A percentile compares a stretch with the other conserved stretches of the same genome.
Evolutionary conservation across 2,113 vertebrate species (phyloP).

Genomic region (Pimephales promelas): DNA sequence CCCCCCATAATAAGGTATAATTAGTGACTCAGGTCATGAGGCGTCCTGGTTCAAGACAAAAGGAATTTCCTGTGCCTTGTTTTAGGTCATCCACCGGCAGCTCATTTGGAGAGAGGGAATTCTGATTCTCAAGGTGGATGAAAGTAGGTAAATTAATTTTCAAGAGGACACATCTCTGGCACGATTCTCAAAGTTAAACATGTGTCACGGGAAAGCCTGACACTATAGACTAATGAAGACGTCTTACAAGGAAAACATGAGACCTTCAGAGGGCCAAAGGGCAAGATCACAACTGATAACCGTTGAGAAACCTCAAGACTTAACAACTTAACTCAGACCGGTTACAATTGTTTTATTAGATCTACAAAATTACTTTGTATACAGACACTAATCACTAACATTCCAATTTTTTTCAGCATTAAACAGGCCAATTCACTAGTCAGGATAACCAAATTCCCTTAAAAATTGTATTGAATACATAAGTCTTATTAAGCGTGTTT

Average conservation of each 20-base stretch:
- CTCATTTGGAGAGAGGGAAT: constrained; percentile 43
- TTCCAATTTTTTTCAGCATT: neutral
- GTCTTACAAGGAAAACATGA: neutral
- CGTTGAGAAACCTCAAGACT: neutral
- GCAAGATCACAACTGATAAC: constrained; percentile 13
- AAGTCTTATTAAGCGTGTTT: neutral
- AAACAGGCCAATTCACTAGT: neutral
- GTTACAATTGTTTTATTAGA: neutral
- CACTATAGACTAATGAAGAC: neutral
- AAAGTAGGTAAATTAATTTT: constrained; percentile 29
- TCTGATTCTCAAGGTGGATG: constrained; percentile 35
- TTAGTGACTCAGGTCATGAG: constrained; percentile 56
- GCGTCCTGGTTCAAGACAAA: constrained; percentile 52
- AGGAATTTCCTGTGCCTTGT: constrained; percentile 54
- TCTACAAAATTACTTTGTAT: neutral
- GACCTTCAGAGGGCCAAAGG: neutral
- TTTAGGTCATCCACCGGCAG: constrained; percentile 45
- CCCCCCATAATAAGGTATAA: constrained; percentile 53
- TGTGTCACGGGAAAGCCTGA: constrained; percentile 4
- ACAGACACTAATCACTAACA: neutral
- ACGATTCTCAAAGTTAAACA: constrained; percentile 44
- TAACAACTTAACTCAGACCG: neutral
- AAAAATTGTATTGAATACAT: neutral
- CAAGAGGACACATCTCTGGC: neutral
- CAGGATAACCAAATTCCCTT: neutral